Evolutionary conservation across 2,888 invertebrate species (phyloP).

Genomic region (Ligdia adustata): DNA sequence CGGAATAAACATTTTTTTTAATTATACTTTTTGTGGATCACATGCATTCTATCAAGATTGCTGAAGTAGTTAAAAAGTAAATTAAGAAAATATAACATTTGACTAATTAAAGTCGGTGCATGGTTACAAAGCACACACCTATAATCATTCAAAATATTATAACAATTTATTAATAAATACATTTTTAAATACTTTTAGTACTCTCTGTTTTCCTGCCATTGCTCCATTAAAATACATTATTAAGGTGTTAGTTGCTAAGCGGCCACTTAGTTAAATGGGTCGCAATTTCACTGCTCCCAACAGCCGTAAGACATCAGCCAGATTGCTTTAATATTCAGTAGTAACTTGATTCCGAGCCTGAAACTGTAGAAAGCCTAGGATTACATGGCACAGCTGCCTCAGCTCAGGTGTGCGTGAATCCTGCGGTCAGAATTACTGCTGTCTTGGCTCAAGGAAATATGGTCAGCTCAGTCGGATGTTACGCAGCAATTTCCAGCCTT

Average conservation of each 20-base stretch:
- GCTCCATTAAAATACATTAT: background rate
- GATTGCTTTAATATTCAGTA: conserved; percentile 17
- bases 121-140: too few relatives aligned
- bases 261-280: conserved; percentile 3
- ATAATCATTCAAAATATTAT: too few relatives aligned
- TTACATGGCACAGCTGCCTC: conserved; percentile 42
- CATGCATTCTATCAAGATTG: too few relatives aligned
- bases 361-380: conserved; percentile 38
- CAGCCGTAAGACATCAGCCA: background rate
- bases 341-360: conserved; percentile 29
- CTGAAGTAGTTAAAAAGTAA: too few relatives aligned
- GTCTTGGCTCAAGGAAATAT: conserved; percentile 22
- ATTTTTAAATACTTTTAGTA: too few relatives aligned
- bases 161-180: too few relatives aligned
- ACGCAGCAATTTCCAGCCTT: conserved; percentile 23
- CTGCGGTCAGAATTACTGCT: conserved; percentile 42
- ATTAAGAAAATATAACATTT: too few relatives aligned
- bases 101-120: too few relatives aligned
- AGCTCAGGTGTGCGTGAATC: conserved; percentile 44
- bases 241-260: conserved; percentile 7
- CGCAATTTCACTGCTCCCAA: conserved; percentile 1
- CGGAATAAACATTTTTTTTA: too few relatives aligned
- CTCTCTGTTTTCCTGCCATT: background rate
- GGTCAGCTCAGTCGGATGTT: conserved; percentile 17
- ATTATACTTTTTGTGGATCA: too few relatives aligned